phyloP scores from a whole-genome alignment of 2,797 vertebrate species.

The Sebastes hubbsi region DNA sequence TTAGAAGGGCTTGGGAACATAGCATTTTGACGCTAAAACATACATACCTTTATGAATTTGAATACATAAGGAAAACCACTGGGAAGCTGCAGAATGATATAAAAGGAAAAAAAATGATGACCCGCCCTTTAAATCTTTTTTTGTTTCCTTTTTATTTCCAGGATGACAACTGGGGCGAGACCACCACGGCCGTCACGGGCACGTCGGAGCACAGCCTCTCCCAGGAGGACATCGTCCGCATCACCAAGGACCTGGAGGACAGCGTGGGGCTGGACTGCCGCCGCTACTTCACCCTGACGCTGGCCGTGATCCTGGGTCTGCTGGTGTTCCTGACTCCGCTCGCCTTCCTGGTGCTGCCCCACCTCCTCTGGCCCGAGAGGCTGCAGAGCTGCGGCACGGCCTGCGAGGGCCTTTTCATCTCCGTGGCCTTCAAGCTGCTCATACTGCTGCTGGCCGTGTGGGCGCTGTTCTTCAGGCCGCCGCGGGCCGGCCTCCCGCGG shows the following conservation, averaged over 20 bases:
- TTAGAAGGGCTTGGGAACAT: no score
- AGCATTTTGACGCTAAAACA: no score
- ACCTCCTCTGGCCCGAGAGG: conserved; percentile 91
- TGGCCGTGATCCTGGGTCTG: conserved; percentile 87
- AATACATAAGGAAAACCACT: no score
- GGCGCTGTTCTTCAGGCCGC: conserved; percentile 93
- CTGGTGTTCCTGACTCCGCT: conserved; percentile 92
- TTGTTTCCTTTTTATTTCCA: conserved; percentile 45
- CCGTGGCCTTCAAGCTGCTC: conserved; percentile 96
- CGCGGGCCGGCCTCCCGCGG: conserved; percentile 89
- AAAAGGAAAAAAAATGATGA: background rate
- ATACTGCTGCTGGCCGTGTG: conserved; percentile 94
- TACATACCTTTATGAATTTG: no score
- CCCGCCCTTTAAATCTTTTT: no score
- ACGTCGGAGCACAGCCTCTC: conserved; percentile 97
- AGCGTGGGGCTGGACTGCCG: conserved; percentile 92
- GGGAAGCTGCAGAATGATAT: background rate
- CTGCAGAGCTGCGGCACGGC: conserved; percentile 91
- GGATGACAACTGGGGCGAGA: conserved; percentile 99
- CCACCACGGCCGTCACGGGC: conserved; percentile 94
- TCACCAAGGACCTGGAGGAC: conserved; percentile 97
- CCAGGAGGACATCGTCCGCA: conserved; percentile 94
- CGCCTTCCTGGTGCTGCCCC: conserved; percentile 93
- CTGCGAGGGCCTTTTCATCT: conserved; percentile 96
- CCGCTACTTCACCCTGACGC: conserved; percentile 86